Conservation (phyloP, 2,113 vertebrate genomes). For the Elachura formosa region DNA sequence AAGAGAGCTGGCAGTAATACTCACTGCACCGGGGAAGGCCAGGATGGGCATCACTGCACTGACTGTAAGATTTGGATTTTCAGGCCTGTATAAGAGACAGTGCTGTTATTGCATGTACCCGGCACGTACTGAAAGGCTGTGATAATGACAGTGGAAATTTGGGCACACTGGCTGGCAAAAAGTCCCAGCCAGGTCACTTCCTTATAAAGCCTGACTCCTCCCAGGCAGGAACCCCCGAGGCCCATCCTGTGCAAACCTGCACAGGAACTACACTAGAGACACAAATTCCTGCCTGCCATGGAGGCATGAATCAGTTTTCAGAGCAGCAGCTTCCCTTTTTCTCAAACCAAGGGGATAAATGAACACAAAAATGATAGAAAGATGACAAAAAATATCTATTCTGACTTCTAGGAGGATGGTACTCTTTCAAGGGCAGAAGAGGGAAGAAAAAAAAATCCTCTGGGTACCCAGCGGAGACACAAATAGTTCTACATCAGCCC, state of each 20-base stretch:
- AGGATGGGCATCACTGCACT: slow-evolving; percentile 47
- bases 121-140: accelerated
- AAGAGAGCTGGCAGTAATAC: background rate
- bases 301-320: background rate
- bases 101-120: background rate
- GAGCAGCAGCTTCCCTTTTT: background rate
- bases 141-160: background rate
- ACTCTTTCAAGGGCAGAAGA: background rate
- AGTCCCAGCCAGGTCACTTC: background rate
- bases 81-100: slow-evolving; percentile 44
- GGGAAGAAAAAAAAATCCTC: background rate
- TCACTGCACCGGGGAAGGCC: slow-evolving; percentile 66
- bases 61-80: slow-evolving; percentile 52
- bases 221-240: accelerated
- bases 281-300: background rate
- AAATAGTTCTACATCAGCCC: background rate
- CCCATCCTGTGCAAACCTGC: background rate
- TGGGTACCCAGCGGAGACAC: background rate
- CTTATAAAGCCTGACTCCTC: background rate
- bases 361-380: background rate
- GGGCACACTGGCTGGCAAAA: background rate
- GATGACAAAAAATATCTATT: background rate
- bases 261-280: background rate
- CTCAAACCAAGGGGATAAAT: background rate
- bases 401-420: background rate